These are phyloP conservation scores for Pteronura brasiliensis DNA, from an alignment of 2,113 vertebrate species.

Conservation along the genomic window DNA sequence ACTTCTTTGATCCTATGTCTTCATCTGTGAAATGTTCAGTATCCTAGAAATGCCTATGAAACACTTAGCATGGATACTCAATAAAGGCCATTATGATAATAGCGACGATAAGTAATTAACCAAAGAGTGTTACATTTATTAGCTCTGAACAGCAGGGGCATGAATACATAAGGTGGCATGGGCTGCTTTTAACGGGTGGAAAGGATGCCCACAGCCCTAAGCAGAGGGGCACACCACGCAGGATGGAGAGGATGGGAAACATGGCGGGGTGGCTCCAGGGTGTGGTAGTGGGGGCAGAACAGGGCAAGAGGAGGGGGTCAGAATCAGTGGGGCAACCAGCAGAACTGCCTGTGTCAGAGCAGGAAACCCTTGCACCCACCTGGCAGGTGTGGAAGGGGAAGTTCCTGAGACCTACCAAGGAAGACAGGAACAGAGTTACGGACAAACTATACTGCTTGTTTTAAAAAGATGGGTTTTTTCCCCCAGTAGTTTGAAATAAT, in stretches of 20 bases:
- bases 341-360: background rate
- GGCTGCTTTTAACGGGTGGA: background rate
- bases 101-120: background rate
- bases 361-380: background rate
- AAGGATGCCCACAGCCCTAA: background rate
- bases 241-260: background rate
- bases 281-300: background rate
- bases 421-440: background rate
- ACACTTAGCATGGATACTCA: background rate
- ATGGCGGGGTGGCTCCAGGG: fast-evolving
- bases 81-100: background rate
- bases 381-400: background rate
- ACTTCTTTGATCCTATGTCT: background rate
- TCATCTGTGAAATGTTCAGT: background rate
- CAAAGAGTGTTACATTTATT: background rate
- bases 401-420: background rate
- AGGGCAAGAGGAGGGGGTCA: background rate
- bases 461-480: background rate
- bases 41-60: background rate
- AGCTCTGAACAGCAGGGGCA: background rate
- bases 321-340: background rate
- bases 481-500: background rate
- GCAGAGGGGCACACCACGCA: background rate
- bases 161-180: background rate
- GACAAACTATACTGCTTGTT: background rate